Evolutionary conservation across 2,113 vertebrate species (phyloP), one percentile per base, ranked within the genome.

Genomic region (Panthera uncia): DNA sequence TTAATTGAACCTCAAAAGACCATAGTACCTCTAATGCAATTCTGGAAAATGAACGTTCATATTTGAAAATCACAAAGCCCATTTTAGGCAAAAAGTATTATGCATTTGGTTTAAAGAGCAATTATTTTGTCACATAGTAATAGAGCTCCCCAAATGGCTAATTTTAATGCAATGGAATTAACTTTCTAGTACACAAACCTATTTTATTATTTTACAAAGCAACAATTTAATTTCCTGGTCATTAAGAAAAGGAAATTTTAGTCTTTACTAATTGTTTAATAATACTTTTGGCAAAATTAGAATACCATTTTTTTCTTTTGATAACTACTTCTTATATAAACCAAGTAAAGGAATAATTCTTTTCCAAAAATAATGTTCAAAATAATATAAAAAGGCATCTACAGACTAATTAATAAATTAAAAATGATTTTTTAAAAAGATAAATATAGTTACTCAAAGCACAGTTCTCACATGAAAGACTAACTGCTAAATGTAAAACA

Each of bases 91-190:
- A 65, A 82, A 86, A 76, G 41, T 74, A 57, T 80, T 87, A 80
- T n/a, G 21, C 7, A 18, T 92, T 92, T 94, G 48, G 63, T 61
- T 78, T 91, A 95, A 85, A 92, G 48, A 88, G 36, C 21, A 94
- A 95, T 94, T 93, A 94, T 93, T 97, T 96, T 97, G 76, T 98
- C 93, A 93, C 50, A 68, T 65, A 65, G 63, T 87, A 94, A 96
- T 48, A 92, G 89, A 94, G 73, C 2, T 91, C 68, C 33, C 74
- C 71, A 12, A 80, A 78, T 61, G 52, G n/a, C 65, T 81, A 85
- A 97, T 97, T 97, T 68, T 93, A 94, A 91, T 81, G 65, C 33
- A 84, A 15, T 65, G 16, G 13, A 78, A 89, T 95, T 96, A 91
- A 89, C 85, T 94, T 98, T 94, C 57, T 86, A 82, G 68, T 68